These are phyloP conservation scores for Lepidurus couesii DNA, from an alignment of 1,140 invertebrate genomes.

Conservation along the genomic window DNA sequence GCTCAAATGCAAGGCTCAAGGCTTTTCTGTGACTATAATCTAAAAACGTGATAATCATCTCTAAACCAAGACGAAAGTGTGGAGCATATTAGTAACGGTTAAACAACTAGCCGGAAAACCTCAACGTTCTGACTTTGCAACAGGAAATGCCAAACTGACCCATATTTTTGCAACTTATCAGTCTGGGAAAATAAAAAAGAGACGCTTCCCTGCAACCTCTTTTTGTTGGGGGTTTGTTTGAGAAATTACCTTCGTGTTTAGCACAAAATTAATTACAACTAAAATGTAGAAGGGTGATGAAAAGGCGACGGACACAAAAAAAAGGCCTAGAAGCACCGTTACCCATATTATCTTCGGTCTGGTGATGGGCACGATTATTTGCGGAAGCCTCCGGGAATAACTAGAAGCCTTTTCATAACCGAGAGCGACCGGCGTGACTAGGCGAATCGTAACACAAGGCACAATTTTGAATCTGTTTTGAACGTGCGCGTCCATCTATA, in stretches of 20 bases:
- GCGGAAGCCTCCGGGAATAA: not conserved
- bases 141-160: slow-evolving; percentile 10
- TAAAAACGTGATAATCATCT: too few species aligned
- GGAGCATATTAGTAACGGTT: not conserved
- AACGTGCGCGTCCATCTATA: not conserved
- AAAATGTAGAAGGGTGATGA: too few species aligned
- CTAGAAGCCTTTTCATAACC: not conserved
- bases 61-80: too few species aligned
- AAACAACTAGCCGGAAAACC: not conserved
- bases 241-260: not conserved
- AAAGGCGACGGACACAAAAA: not conserved
- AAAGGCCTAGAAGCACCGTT: not conserved
- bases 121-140: not conserved
- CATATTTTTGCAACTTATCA: not conserved
- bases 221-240: not conserved
- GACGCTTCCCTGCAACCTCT: not conserved
- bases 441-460: not conserved
- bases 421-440: not conserved
- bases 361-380: slow-evolving; percentile 1
- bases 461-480: not conserved
- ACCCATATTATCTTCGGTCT: not conserved
- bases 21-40: too few species aligned
- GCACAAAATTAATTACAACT: too few species aligned
- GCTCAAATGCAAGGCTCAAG: too few species aligned
- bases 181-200: not conserved